Conservation (phyloP, 2,797 vertebrate genomes). For the Syndactyla subalaris region DNA sequence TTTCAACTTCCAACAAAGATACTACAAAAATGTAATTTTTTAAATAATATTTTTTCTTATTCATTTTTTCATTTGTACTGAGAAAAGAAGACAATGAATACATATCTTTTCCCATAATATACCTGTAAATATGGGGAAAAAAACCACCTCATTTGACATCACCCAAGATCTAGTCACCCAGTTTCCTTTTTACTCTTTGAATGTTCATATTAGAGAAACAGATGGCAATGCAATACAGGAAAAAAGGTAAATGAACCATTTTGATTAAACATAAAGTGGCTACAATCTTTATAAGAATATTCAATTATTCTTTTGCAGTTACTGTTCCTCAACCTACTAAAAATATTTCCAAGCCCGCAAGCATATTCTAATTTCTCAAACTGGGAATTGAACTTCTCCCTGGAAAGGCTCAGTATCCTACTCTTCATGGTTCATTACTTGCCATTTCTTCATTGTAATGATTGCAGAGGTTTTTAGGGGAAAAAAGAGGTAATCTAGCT, state of each 20-base stretch:
- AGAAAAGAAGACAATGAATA: background rate
- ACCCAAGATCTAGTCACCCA: background rate
- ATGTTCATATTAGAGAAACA: background rate
- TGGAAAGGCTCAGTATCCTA: background rate
- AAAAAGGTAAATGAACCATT: background rate
- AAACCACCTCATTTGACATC: background rate
- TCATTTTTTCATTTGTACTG: background rate
- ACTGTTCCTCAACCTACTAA: background rate
- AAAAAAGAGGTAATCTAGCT: background rate
- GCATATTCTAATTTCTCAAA: constrained; percentile 11
- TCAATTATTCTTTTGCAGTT: background rate
- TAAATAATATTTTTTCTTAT: background rate
- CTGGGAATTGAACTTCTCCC: background rate
- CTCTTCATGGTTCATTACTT: constrained; percentile 11
- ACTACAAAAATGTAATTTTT: background rate
- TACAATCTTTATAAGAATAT: background rate
- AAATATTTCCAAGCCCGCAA: background rate
- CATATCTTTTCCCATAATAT: background rate
- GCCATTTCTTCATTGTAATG: background rate
- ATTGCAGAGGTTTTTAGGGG: constrained; percentile 6
- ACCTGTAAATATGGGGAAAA: background rate
- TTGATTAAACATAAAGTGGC: background rate
- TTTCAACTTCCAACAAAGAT: background rate
- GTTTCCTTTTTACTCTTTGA: background rate
- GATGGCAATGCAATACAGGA: background rate